phyloP scores from a whole-genome alignment of 1,140 invertebrate genomes.

The Augochlora pura region DNA sequence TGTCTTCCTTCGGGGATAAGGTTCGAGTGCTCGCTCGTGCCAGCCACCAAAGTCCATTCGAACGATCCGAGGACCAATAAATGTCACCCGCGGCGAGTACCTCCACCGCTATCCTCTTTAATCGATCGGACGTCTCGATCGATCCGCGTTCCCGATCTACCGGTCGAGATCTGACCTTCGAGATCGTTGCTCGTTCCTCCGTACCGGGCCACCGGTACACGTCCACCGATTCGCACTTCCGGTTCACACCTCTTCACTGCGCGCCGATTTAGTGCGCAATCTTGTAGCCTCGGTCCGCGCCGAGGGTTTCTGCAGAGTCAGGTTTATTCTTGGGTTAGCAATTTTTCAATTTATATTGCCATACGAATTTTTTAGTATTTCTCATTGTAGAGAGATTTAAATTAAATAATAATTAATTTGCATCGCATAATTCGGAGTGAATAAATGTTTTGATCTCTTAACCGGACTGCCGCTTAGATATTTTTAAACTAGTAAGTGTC shows the following conservation, averaged over 20 bases:
- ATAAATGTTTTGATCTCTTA: too few relatives aligned
- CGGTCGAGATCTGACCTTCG: constrained; percentile 21
- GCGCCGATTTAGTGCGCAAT: too few relatives aligned
- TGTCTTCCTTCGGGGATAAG: constrained; percentile 8
- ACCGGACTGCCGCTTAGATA: too few relatives aligned
- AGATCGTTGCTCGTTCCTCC: not conserved
- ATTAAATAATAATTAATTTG: too few relatives aligned
- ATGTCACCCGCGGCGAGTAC: constrained; percentile 47
- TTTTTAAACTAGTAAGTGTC: too few relatives aligned
- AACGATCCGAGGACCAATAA: constrained; percentile 48
- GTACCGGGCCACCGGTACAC: constrained; percentile 22
- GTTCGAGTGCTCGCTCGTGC: not conserved
- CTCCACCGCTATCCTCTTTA: constrained; percentile 36
- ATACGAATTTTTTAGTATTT: too few relatives aligned
- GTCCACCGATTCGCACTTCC: constrained; percentile 54
- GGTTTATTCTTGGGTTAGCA: too few relatives aligned
- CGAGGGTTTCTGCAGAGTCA: too few relatives aligned
- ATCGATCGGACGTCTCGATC: constrained; percentile 58
- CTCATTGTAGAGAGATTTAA: too few relatives aligned
- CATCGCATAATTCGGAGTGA: too few relatives aligned
- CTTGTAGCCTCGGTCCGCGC: too few relatives aligned
- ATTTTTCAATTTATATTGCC: too few relatives aligned
- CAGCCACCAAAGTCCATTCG: not conserved
- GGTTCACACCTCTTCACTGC: constrained; percentile 28
- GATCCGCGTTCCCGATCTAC: constrained; percentile 33